phyloP scores from a whole-genome alignment of 2,797 vertebrate species.

The Rachycentron canadum region DNA sequence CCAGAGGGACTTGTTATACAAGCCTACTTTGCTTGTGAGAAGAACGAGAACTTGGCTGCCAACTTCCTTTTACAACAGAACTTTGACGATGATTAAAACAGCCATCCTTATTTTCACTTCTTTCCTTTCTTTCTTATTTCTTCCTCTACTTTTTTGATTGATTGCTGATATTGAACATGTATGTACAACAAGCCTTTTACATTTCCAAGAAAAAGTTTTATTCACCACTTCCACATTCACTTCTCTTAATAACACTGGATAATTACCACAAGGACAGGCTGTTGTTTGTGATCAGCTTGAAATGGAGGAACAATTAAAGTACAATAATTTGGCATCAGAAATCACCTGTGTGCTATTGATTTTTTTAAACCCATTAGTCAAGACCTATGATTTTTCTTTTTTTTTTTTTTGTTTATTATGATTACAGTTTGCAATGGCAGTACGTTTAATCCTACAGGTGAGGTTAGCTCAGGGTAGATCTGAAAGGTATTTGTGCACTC shows the following conservation, averaged over 20 bases:
- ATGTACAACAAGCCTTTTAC: conserved; percentile 82
- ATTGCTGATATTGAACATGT: conserved; percentile 80
- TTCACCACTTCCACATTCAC: conserved; percentile 65
- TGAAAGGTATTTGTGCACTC: conserved; percentile 34
- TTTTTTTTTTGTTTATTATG: conserved; percentile 4
- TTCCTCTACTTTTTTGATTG: conserved; percentile 84
- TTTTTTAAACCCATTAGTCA: conserved; percentile 43
- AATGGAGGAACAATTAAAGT: conserved; percentile 83
- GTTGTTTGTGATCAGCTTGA: conserved; percentile 77
- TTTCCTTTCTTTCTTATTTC: conserved; percentile 76
- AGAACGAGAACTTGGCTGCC: conserved; percentile 98
- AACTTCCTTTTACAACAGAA: conserved; percentile 99
- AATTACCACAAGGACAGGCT: conserved; percentile 54
- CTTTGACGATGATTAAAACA: conserved; percentile 95
- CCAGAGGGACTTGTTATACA: conserved; percentile 99
- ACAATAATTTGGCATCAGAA: conserved; percentile 81
- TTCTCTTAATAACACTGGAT: conserved; percentile 88
- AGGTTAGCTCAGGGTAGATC: conserved; percentile 8
- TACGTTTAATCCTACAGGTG: conserved; percentile 6
- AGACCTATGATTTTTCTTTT: conserved; percentile 22
- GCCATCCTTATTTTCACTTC: conserved; percentile 52
- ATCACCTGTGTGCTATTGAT: conserved; percentile 71
- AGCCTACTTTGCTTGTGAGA: conserved; percentile 98
- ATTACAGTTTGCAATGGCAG: neutral
- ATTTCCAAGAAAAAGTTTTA: conserved; percentile 57